Percentiles rank a stretch among this genome's conserved stretches.
phyloP scores from a whole-genome alignment of 2,888 invertebrate genomes.

The Yponomeuta malinellus region DNA sequence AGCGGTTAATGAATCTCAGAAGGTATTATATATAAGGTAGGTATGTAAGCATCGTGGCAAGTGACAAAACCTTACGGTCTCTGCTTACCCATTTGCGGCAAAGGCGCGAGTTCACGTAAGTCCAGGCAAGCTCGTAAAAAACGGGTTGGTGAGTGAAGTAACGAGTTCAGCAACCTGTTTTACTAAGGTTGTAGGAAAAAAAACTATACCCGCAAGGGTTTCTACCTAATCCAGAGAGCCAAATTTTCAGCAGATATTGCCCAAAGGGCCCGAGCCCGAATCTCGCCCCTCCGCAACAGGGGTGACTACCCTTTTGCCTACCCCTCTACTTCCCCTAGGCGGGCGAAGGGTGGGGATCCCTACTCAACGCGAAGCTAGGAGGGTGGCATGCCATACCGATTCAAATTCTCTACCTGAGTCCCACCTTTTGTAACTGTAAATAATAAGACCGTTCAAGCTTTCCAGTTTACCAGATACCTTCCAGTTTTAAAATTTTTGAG shows the following conservation, averaged over 20 bases:
- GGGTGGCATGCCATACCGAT: conserved; percentile 55
- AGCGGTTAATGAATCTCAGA: too few species aligned
- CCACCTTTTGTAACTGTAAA: conserved; percentile 22
- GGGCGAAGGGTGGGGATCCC: conserved; percentile 64
- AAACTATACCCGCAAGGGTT: conserved; percentile 7
- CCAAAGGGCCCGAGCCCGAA: conserved; percentile 47
- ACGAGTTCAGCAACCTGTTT: neutral
- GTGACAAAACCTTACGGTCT: too few species aligned
- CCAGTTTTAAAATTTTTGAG: neutral
- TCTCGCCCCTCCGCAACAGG: conserved; percentile 55
- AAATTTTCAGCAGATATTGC: conserved; percentile 44
- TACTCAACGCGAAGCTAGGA: conserved; percentile 42
- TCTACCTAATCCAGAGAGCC: conserved; percentile 31
- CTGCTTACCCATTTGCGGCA: too few species aligned
- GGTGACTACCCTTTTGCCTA: conserved; percentile 71
- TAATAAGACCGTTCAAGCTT: conserved; percentile 22
- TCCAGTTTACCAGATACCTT: neutral
- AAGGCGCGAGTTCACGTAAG: too few species aligned
- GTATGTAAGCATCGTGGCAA: too few species aligned
- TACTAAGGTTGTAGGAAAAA: conserved; percentile 20
- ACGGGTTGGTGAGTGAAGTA: too few species aligned
- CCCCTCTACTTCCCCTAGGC: conserved; percentile 58
- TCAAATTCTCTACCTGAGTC: conserved; percentile 51
- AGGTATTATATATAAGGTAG: too few species aligned
- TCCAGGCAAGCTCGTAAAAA: neutral